Conservation (phyloP, 2,113 vertebrate species). For the Notechis scutatus region DNA sequence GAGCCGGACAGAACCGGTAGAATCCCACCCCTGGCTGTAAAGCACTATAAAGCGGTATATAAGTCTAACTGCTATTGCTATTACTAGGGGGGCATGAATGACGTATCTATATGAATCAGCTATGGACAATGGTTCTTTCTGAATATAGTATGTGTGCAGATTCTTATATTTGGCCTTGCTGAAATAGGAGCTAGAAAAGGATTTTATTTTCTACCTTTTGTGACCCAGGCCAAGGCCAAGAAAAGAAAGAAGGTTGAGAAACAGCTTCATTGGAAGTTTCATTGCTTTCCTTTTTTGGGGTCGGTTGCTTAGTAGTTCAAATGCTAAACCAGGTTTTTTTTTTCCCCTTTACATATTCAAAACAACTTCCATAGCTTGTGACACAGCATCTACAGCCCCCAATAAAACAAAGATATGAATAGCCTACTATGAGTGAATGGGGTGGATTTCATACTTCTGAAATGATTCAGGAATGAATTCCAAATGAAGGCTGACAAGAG, state of each 20-base stretch:
- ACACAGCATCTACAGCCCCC: accelerated
- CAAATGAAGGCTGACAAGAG: not conserved
- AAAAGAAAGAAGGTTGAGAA: too few species aligned
- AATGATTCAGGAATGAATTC: not conserved
- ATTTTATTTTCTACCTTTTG: too few species aligned
- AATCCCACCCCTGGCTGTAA: too few species aligned
- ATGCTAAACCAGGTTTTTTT: not conserved
- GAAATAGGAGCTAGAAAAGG: not conserved
- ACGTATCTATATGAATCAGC: not conserved
- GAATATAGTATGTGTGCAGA: not conserved
- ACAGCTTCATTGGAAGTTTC: not conserved
- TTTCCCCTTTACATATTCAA: not conserved
- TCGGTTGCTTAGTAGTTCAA: not conserved
- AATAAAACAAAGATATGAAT: not conserved
- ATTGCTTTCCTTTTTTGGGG: not conserved
- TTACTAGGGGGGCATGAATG: not conserved
- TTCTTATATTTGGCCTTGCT: not conserved
- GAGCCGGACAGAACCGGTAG: too few species aligned
- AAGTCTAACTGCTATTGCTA: too few species aligned
- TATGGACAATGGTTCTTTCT: not conserved
- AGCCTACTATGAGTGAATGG: conserved; percentile 2
- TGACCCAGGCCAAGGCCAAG: not conserved
- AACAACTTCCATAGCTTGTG: not conserved
- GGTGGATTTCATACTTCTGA: not conserved
- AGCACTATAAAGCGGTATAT: too few species aligned